A percentile compares a stretch with the other conserved stretches of the same genome.
These are phyloP conservation scores for Corydoras maculifer DNA, from an alignment of 2,113 vertebrate species.

Conservation along the genomic window DNA sequence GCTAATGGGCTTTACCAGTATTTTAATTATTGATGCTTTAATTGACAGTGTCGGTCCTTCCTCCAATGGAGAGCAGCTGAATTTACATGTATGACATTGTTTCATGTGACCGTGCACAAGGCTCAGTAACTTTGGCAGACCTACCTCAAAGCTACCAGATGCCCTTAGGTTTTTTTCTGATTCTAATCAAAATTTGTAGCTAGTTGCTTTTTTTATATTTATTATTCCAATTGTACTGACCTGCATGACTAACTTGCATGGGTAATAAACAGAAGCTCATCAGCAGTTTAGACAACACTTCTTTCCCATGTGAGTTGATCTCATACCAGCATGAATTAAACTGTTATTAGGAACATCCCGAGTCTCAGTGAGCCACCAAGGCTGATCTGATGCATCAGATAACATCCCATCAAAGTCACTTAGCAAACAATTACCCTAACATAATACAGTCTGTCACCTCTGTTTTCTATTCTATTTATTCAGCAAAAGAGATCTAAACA, in stretches of 20 bases:
- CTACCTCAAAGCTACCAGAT: too few relatives aligned
- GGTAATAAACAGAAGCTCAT: constrained; percentile 7
- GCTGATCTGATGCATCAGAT: constrained; percentile 20
- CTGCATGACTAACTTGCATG: too few relatives aligned
- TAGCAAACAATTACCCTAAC: neutral
- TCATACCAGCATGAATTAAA: constrained; percentile 39
- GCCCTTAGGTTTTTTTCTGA: too few relatives aligned
- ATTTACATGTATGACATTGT: constrained; percentile 43
- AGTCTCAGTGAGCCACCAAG: constrained; percentile 6
- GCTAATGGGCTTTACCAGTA: constrained; percentile 40
- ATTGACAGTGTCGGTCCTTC: constrained; percentile 28
- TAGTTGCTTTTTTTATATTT: too few relatives aligned
- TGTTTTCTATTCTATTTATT: neutral
- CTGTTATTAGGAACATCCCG: constrained; percentile 31
- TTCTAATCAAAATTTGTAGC: too few relatives aligned
- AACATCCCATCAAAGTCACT: constrained; percentile 5
- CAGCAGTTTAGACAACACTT: constrained; percentile 18
- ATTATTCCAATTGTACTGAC: too few relatives aligned
- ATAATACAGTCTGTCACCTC: neutral
- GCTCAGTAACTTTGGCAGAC: constrained; percentile 4
- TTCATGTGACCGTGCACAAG: constrained; percentile 10
- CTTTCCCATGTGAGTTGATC: constrained; percentile 27
- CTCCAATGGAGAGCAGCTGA: constrained; percentile 27
- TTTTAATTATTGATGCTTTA: constrained; percentile 50
- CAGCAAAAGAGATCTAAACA: neutral